Evolutionary conservation across 2,113 vertebrate species (phyloP).

Genomic region (Acrocephalus arundinaceus): DNA sequence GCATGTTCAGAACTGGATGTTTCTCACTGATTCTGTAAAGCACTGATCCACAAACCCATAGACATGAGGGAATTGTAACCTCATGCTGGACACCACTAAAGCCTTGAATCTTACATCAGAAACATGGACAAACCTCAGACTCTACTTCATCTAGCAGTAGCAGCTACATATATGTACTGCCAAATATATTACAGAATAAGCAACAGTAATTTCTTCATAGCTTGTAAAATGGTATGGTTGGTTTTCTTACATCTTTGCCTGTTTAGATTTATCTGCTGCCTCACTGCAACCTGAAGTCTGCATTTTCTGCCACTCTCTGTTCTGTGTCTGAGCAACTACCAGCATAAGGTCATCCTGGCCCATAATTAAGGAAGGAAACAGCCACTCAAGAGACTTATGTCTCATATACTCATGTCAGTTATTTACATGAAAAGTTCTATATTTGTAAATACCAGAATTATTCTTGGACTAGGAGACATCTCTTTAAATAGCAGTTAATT

Average conservation of each 20-base stretch:
- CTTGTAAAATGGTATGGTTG: accelerated
- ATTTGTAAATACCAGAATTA: background rate
- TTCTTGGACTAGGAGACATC: background rate
- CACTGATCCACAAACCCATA: background rate
- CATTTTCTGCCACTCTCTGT: background rate
- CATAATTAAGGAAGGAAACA: background rate
- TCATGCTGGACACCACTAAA: background rate
- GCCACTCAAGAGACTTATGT: background rate
- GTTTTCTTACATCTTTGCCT: background rate
- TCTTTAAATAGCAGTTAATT: constrained; percentile 28
- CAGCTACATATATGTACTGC: background rate
- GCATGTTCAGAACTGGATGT: background rate
- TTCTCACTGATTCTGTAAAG: background rate
- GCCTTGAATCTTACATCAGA: background rate
- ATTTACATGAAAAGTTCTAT: background rate
- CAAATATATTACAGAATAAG: background rate
- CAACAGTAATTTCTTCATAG: background rate
- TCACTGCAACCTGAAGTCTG: background rate
- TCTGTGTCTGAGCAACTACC: background rate
- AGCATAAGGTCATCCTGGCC: background rate
- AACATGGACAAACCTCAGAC: background rate
- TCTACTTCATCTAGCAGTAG: background rate
- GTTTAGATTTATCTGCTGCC: background rate
- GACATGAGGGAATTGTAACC: background rate
- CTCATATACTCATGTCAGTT: background rate